These are phyloP conservation scores for Trilocha varians DNA, from an alignment of 2,888 invertebrate species.

Conservation along the genomic window DNA sequence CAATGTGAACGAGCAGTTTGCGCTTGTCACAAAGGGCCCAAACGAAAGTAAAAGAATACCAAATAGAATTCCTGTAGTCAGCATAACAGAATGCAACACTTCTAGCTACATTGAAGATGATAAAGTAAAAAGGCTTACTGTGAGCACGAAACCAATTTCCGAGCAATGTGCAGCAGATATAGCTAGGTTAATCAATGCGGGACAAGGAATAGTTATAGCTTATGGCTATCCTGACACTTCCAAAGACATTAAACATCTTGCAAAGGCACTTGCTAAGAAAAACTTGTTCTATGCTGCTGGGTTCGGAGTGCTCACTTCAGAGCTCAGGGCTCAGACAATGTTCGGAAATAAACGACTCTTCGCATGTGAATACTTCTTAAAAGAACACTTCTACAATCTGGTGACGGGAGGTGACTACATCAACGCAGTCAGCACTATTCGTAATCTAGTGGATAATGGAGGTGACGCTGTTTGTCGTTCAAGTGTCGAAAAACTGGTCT, in stretches of 20 bases:
- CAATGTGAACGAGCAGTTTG: too few species aligned
- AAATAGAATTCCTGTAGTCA: too few species aligned
- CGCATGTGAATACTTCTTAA: conserved; percentile 17
- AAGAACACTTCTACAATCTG: conserved; percentile 17
- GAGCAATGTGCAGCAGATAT: too few species aligned
- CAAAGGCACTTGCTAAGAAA: conserved; percentile 16
- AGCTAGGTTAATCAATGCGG: conserved; percentile 31
- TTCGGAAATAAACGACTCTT: conserved; percentile 23
- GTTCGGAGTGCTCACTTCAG: conserved; percentile 20
- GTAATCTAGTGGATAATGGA: too few species aligned
- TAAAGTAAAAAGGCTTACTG: conserved; percentile 26
- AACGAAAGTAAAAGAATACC: conserved; percentile 32
- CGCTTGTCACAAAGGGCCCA: conserved; percentile 26
- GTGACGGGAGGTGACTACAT: conserved; percentile 16
- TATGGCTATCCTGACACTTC: conserved; percentile 24
- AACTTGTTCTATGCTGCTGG: conserved; percentile 17
- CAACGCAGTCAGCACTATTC: conserved; percentile 20
- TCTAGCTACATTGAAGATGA: conserved; percentile 28
- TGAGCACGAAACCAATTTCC: too few species aligned
- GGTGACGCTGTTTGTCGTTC: conserved; percentile 12
- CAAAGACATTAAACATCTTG: conserved; percentile 22
- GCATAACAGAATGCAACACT: conserved; percentile 31
- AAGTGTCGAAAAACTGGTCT: conserved; percentile 18
- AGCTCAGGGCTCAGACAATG: too few species aligned
- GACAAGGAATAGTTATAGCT: conserved; percentile 24